These are phyloP conservation scores for Stratiolaelaps scimitus DNA, from an alignment of 1,140 invertebrate genomes.

Conservation along the genomic window DNA sequence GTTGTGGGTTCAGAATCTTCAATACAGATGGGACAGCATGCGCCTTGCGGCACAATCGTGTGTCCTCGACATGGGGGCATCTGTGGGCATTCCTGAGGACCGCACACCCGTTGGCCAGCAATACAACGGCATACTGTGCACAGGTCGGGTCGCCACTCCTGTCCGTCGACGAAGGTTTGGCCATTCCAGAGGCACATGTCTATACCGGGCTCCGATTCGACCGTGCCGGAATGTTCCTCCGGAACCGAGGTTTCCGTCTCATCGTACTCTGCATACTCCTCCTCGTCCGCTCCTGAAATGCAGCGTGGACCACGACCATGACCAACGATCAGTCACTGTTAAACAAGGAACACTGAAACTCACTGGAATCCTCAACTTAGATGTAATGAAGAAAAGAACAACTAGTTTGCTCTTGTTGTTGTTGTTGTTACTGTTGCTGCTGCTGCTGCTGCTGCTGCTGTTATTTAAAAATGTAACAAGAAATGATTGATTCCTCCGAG, in stretches of 20 bases:
- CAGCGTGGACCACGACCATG: too few species aligned
- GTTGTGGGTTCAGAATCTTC: not conserved
- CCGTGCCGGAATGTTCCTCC: not conserved
- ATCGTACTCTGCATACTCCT: slow-evolving; percentile 21
- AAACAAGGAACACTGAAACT: not conserved
- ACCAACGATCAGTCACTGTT: too few species aligned
- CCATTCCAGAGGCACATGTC: slow-evolving; percentile 38
- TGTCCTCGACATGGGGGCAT: slow-evolving; percentile 41
- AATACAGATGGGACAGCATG: slow-evolving; percentile 45
- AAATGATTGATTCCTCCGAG: too few species aligned
- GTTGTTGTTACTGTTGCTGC: too few species aligned
- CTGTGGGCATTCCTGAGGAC: slow-evolving; percentile 40
- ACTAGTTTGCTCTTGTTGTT: too few species aligned
- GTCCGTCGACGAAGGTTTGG: slow-evolving; percentile 48
- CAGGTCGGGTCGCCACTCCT: slow-evolving; percentile 49
- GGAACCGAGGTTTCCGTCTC: slow-evolving; percentile 1
- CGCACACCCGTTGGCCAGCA: slow-evolving; percentile 47
- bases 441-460: too few species aligned
- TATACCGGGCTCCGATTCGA: slow-evolving; percentile 4
- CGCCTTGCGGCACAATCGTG: slow-evolving; percentile 44
- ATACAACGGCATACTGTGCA: slow-evolving; percentile 53
- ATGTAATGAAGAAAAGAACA: too few species aligned
- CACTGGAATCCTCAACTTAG: not conserved
- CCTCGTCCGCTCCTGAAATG: slow-evolving; percentile 26
- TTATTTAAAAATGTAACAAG: too few species aligned